Evolutionary conservation across 92 coral and sea anemone species (phyloP).

Genomic region (Palythoa grandiflora): DNA sequence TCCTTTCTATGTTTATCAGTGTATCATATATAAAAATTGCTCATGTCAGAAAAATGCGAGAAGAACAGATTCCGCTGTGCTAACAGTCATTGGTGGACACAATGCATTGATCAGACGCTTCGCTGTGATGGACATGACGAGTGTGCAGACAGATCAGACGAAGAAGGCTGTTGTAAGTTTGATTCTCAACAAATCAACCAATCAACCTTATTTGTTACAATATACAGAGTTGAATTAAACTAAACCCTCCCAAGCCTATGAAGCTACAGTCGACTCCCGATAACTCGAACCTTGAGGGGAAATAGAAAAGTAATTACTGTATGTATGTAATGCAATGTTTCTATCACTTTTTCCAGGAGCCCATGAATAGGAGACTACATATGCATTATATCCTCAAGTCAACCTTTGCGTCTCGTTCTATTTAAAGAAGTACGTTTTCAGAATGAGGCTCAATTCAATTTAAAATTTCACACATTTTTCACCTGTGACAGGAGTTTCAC

Average conservation of each 20-base stretch:
- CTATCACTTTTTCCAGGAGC: too few species aligned
- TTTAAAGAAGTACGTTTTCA: too few species aligned
- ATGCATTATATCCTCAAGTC: too few species aligned
- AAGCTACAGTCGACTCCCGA: too few species aligned
- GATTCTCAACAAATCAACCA: background rate
- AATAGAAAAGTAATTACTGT: too few species aligned
- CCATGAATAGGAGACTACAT: too few species aligned
- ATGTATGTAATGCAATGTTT: too few species aligned
- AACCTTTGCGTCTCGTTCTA: too few species aligned
- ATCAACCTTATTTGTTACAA: background rate
- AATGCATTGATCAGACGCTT: conserved; percentile 66
- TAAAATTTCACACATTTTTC: too few species aligned
- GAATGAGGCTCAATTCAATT: too few species aligned
- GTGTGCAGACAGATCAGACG: conserved; percentile 88
- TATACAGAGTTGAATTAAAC: background rate
- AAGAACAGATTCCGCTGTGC: conserved; percentile 66
- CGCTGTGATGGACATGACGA: conserved; percentile 75
- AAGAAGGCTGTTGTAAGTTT: conserved; percentile 80
- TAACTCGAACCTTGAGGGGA: too few species aligned
- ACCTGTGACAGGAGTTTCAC: too few species aligned
- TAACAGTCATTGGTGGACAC: conserved; percentile 90
- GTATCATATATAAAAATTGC: background rate
- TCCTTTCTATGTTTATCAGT: background rate
- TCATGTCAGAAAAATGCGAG: conserved; percentile 60
- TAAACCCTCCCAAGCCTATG: background rate